These are phyloP conservation scores for Parnassius glacialis DNA, from an alignment of 2,888 invertebrate genomes.

Conservation along the genomic window DNA sequence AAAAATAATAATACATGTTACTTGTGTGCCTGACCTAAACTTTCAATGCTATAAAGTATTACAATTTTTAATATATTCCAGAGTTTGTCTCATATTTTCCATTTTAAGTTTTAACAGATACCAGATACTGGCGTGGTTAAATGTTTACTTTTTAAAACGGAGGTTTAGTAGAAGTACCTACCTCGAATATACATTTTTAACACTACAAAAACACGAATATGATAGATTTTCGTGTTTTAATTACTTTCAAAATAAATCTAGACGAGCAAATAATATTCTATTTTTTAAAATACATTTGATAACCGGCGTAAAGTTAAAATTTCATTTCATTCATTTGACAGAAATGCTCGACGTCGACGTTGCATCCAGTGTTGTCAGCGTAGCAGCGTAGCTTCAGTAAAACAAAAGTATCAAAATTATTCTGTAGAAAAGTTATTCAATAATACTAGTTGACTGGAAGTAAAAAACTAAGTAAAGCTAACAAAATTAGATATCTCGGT, in stretches of 20 bases:
- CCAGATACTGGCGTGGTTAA: slow-evolving; percentile 9
- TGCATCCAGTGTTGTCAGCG: slow-evolving; percentile 42
- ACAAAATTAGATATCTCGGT: no score
- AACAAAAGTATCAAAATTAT: no score
- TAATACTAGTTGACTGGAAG: no score
- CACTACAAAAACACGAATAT: slow-evolving; percentile 33
- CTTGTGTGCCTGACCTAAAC: no score
- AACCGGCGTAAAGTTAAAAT: slow-evolving; percentile 31
- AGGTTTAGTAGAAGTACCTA: slow-evolving; percentile 39
- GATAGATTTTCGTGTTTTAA: slow-evolving; percentile 28
- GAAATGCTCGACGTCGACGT: slow-evolving; percentile 69
- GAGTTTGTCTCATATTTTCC: no score
- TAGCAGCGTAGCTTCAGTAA: neutral
- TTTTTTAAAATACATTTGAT: slow-evolving; percentile 2
- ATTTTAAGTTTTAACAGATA: no score
- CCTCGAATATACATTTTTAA: slow-evolving; percentile 52
- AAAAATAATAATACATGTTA: no score
- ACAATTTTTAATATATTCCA: no score
- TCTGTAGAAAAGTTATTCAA: no score
- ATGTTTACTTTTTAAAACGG: neutral
- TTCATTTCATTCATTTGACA: slow-evolving; percentile 44
- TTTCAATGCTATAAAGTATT: no score
- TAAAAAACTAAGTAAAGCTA: no score
- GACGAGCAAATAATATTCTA: slow-evolving; percentile 10
- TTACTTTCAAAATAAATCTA: slow-evolving; percentile 13